These are phyloP conservation scores for Pterostichus madidus DNA, from an alignment of 2,888 invertebrate genomes.

Conservation along the genomic window DNA sequence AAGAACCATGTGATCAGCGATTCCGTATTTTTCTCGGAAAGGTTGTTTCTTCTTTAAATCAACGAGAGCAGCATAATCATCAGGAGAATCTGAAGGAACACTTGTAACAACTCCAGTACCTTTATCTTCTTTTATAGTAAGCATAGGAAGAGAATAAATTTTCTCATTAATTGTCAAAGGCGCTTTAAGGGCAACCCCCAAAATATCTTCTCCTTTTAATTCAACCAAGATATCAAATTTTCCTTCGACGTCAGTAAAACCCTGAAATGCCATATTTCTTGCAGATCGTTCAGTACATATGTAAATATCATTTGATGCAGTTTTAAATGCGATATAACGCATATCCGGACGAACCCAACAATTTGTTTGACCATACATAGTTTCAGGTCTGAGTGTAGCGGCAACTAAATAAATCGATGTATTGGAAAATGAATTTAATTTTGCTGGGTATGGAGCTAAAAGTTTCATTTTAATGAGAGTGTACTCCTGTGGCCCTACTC, in stretches of 20 bases:
- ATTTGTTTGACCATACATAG: constrained; percentile 99
- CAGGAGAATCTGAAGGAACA: constrained; percentile 99
- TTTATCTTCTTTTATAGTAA: constrained; percentile 98
- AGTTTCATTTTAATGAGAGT: constrained; percentile 96
- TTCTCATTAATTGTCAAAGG: constrained; percentile 90
- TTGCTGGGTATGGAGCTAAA: constrained; percentile 85
- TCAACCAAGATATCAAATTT: constrained; percentile 85
- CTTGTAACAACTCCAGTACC: constrained; percentile 99
- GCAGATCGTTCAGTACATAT: constrained; percentile 94
- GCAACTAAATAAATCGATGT: constrained; percentile 92
- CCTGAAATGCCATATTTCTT: constrained; percentile 97
- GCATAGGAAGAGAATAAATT: constrained; percentile 97
- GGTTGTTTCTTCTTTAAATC: constrained; percentile 97
- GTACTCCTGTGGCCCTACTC: constrained; percentile 98
- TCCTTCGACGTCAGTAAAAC: constrained; percentile 90
- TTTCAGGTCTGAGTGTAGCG: constrained; percentile 98
- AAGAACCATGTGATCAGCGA: constrained; percentile 89
- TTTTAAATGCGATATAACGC: constrained; percentile 92
- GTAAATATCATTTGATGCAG: constrained; percentile 87
- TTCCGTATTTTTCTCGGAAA: constrained; percentile 94
- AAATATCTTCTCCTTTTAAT: constrained; percentile 86
- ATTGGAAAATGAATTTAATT: constrained; percentile 80
- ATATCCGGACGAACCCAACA: constrained; percentile 99
- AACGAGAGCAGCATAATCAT: constrained; percentile 96
- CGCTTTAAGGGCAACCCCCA: constrained; percentile 91